These are phyloP conservation scores for Manis javanica DNA, from an alignment of 2,797 vertebrate genomes.

Conservation along the genomic window DNA sequence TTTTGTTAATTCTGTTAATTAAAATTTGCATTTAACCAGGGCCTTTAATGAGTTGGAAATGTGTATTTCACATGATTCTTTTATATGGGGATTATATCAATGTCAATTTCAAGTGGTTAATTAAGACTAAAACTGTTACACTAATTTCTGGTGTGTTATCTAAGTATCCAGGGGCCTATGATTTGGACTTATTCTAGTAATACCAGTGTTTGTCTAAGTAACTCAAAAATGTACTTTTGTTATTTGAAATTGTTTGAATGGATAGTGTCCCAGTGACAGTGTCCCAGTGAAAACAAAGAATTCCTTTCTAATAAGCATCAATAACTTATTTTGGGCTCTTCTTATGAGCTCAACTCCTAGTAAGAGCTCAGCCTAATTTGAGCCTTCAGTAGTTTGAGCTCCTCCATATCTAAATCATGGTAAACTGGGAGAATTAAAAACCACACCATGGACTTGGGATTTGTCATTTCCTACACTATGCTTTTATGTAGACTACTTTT, in stretches of 20 bases:
- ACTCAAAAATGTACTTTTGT: constrained; percentile 1
- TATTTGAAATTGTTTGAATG: not conserved
- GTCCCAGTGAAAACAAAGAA: not conserved
- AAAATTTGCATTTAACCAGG: constrained; percentile 50
- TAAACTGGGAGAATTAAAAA: not conserved
- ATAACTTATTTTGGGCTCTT: not conserved
- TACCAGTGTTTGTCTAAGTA: not conserved
- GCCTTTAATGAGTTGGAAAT: constrained; percentile 32
- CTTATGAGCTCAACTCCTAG: not conserved
- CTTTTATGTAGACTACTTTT: not conserved
- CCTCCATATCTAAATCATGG: not conserved
- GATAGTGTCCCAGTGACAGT: too few species aligned
- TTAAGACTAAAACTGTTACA: constrained; percentile 34
- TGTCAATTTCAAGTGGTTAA: constrained; percentile 44
- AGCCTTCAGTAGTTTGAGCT: not conserved
- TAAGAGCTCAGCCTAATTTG: not conserved
- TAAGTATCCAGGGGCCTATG: not conserved
- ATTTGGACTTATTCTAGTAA: constrained; percentile 42
- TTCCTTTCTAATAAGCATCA: not conserved
- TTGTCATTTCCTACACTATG: not conserved
- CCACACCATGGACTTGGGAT: not conserved
- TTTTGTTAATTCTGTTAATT: constrained; percentile 52
- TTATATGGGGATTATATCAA: constrained; percentile 23
- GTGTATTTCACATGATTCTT: constrained; percentile 48
- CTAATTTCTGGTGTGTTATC: constrained; percentile 19